phyloP scores from a whole-genome alignment of 2,113 vertebrate species.

The Setophaga kirtlandii region DNA sequence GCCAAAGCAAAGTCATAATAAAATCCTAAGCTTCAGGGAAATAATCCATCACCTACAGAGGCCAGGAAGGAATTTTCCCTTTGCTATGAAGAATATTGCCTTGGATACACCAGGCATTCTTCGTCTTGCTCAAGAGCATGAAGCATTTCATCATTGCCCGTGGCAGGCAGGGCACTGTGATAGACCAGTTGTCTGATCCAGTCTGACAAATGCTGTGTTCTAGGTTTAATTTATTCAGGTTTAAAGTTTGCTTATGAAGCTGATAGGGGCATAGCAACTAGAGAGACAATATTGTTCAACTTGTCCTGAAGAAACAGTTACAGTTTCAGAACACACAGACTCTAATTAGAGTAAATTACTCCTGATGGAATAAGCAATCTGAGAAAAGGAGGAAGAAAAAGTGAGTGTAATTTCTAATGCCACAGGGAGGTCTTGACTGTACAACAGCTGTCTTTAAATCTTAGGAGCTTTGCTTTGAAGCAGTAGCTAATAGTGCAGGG shows the following conservation, averaged over 20 bases:
- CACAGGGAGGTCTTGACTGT: slow-evolving; percentile 50
- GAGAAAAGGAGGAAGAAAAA: slow-evolving; percentile 57
- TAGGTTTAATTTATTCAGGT: slow-evolving; percentile 25
- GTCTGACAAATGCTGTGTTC: slow-evolving; percentile 33
- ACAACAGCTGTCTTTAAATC: slow-evolving; percentile 68
- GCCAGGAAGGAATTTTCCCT: background rate
- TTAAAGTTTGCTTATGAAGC: slow-evolving; percentile 53
- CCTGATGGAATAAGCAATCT: slow-evolving; percentile 71
- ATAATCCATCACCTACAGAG: background rate
- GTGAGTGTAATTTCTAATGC: slow-evolving; percentile 70
- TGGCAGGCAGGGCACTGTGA: background rate
- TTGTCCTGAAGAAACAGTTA: slow-evolving; percentile 64
- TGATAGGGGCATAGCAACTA: slow-evolving; percentile 24
- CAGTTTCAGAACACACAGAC: slow-evolving; percentile 60
- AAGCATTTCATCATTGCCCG: background rate
- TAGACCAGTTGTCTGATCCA: background rate
- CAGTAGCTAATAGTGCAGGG: slow-evolving; percentile 43
- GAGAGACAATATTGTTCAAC: background rate
- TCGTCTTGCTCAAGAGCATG: background rate
- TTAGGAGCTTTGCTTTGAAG: slow-evolving; percentile 60
- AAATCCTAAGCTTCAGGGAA: background rate
- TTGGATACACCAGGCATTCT: background rate
- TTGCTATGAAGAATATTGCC: background rate
- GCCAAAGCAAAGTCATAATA: background rate
- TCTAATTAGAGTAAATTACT: slow-evolving; percentile 75